Base-by-base conservation (phyloP, 2,797 vertebrate species). In the Sibirionetta formosa region DNA sequence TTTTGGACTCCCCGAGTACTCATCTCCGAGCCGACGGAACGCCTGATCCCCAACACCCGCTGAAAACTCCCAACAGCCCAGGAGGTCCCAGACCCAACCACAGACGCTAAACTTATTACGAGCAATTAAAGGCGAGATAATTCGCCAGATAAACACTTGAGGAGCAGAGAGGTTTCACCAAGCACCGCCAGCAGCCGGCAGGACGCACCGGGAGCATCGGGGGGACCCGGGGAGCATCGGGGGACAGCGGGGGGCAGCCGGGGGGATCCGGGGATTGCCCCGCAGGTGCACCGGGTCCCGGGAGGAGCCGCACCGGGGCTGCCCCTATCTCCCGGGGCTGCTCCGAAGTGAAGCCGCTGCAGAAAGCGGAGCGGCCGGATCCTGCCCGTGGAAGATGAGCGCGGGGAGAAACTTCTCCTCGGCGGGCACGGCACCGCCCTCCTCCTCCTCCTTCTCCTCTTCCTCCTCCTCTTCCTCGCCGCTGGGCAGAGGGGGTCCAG, bases 81-180 rank as follows among this genome's bases (percentile, higher is more conserved):
- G 46, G 79, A 88, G 75, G 93, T 84, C 94, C 82, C 78, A 82
- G 93, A 93, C 69, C 64, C 90, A 94, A 90, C 92, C 95, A 42
- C 90, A 77, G 48, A 53, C 78, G 57, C 40, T 86, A 79, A 88
- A 88, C 88, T 80, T 54, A 84, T 57, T 93, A 72, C 83, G 58
- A 31, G 53, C 79, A 93, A 94, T 94, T 88, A 93, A 94, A 95
- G 54, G 33, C 24, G 40, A 93, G 94, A 94, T 83, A 89, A 89
- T 95, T 84, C 65, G 78, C 72, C 80, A 96, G 96, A 95, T 94
- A 95, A 95, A 91, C 92, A 92, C 91, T 90, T 11, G 73, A 93
- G 93, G 82, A 64, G 36, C 19, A 66, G 70, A 95, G 94, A 84
- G 86, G 68, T 95, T 96, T 91, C 94, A 83, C 94, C 95, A 50